Evolutionary conservation across 2,113 vertebrate genomes (phyloP).

Genomic region (Cacatua alba): DNA sequence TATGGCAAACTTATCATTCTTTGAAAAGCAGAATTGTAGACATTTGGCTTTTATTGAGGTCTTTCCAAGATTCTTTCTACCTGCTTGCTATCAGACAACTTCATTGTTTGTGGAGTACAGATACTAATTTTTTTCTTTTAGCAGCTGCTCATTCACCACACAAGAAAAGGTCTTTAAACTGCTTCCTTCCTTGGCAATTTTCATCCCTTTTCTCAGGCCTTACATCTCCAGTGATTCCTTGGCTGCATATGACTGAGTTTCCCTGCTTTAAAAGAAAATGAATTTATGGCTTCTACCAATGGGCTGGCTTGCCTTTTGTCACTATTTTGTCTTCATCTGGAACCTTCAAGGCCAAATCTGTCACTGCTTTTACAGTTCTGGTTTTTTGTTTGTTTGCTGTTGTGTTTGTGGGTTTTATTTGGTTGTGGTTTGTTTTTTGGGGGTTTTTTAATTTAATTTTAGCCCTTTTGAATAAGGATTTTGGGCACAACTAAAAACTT

Average conservation of each 20-base stretch:
- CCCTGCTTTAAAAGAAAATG: constrained; percentile 12
- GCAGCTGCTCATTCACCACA: constrained; percentile 25
- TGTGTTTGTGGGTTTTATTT: not conserved
- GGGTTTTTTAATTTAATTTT: not conserved
- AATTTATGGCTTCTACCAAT: constrained; percentile 27
- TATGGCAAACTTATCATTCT: not conserved
- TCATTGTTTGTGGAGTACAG: not conserved
- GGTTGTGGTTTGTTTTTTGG: fast-evolving
- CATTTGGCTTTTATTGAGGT: not conserved
- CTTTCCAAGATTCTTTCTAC: constrained; percentile 45
- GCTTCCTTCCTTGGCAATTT: constrained; percentile 50
- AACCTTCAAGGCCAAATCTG: not conserved
- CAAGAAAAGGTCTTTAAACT: constrained; percentile 33
- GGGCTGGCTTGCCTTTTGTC: constrained; percentile 32
- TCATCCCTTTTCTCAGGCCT: constrained; percentile 5
- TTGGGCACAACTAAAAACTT: not conserved
- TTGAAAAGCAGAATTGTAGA: constrained; percentile 2
- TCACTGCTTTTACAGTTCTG: not conserved
- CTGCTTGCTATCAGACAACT: constrained; percentile 1
- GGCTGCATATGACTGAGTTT: constrained; percentile 20
- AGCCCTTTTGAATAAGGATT: not conserved
- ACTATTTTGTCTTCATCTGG: constrained; percentile 34
- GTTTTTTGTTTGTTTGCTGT: not conserved
- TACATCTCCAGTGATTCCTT: constrained; percentile 38
- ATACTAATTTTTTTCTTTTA: constrained; percentile 47